Conservation (phyloP, 2,888 invertebrate genomes). For the Gandaritis pyraliata region DNA sequence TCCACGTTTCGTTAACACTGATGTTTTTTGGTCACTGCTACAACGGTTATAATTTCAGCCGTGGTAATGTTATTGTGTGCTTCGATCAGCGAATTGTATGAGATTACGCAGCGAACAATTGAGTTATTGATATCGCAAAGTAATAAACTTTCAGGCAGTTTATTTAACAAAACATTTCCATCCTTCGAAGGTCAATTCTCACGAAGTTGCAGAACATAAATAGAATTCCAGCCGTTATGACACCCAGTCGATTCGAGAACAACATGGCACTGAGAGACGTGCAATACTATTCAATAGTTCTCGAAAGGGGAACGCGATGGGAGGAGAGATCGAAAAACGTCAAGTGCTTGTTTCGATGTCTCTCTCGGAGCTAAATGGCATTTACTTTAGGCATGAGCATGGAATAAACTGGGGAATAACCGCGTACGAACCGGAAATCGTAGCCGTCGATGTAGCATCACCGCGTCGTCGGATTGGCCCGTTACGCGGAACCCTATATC, state of each 20-base stretch:
- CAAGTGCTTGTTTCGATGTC: slow-evolving; percentile 49
- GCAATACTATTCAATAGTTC: slow-evolving; percentile 43
- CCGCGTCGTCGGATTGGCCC: slow-evolving; percentile 66
- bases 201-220: slow-evolving; percentile 48
- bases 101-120: slow-evolving; percentile 16
- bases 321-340: slow-evolving; percentile 40
- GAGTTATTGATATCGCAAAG: slow-evolving; percentile 19
- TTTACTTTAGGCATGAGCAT: slow-evolving; percentile 54
- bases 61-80: slow-evolving; percentile 17
- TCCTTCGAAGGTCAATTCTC: slow-evolving; percentile 41
- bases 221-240: slow-evolving; percentile 45
- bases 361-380: slow-evolving; percentile 48
- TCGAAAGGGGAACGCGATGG: slow-evolving; percentile 40
- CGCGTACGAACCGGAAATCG: slow-evolving; percentile 70
- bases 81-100: slow-evolving; percentile 4
- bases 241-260: slow-evolving; percentile 46
- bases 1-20: slow-evolving; percentile 47
- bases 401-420: slow-evolving; percentile 61
- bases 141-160: slow-evolving; percentile 46
- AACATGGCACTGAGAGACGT: slow-evolving; percentile 39
- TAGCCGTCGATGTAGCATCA: slow-evolving; percentile 72
- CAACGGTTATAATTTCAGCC: slow-evolving; percentile 7
- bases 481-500: slow-evolving; percentile 73
- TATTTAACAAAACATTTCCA: slow-evolving; percentile 45
- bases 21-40: slow-evolving; percentile 47